phyloP scores from a whole-genome alignment of 2,113 vertebrate genomes.

The Hirundichthys speculiger region DNA sequence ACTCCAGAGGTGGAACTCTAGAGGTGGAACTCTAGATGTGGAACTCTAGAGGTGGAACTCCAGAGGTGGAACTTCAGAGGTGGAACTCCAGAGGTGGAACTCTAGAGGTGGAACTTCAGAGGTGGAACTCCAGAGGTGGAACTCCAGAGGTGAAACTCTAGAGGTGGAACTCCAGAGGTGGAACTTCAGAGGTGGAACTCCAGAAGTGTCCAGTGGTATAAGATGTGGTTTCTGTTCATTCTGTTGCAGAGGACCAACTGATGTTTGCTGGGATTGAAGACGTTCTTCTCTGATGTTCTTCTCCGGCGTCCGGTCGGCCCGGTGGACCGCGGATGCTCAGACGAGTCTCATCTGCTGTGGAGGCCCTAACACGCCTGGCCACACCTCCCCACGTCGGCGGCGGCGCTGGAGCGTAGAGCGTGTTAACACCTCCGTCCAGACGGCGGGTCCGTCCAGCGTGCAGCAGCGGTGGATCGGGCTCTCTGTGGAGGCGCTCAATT shows the following conservation, averaged over 20 bases:
- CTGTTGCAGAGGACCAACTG: conserved; percentile 13
- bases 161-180: too few species aligned
- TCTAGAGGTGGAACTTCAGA: too few species aligned
- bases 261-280: conserved; percentile 23
- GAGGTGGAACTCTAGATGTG: too few species aligned
- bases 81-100: too few species aligned
- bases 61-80: too few species aligned
- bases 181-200: too few species aligned
- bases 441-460: conserved; percentile 48
- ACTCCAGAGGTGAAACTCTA: too few species aligned
- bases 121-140: too few species aligned
- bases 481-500: conserved; percentile 49
- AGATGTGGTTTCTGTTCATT: conserved; percentile 8
- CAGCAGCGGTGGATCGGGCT: conserved; percentile 32
- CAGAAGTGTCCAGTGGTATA: background rate
- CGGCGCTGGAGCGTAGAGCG: conserved; percentile 35
- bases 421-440: conserved; percentile 64
- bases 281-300: conserved; percentile 2
- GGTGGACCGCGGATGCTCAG: conserved; percentile 12
- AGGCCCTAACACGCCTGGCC: conserved; percentile 30
- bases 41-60: too few species aligned
- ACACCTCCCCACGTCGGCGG: background rate
- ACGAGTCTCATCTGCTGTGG: conserved; percentile 30
- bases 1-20: too few species aligned
- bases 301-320: conserved; percentile 24